Evolutionary conservation across 2,888 invertebrate genomes (phyloP).

Genomic region (Cataglyphis livida): DNA sequence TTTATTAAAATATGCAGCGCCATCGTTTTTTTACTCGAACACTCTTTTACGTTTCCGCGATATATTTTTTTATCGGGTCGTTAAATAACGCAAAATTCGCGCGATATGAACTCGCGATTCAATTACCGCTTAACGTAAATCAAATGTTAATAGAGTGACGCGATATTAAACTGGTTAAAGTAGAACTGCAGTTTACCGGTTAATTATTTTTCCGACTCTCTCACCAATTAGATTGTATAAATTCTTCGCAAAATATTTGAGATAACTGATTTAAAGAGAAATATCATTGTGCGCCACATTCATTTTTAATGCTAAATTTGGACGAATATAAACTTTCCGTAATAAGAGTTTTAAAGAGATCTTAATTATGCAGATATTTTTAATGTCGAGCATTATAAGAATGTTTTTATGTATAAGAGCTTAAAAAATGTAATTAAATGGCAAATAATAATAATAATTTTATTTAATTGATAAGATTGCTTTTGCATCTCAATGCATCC

Average conservation of each 20-base stretch:
- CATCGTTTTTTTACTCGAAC: neutral
- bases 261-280: neutral
- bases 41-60: neutral
- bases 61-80: conserved; percentile 9
- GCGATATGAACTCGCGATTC: conserved; percentile 26
- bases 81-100: conserved; percentile 21
- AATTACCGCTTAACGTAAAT: conserved; percentile 8
- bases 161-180: neutral
- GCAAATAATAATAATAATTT: neutral
- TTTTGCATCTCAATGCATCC: neutral
- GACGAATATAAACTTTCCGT: neutral
- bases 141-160: conserved; percentile 16
- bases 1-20: neutral
- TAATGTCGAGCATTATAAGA: neutral
- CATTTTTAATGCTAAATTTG: neutral
- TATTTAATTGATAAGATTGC: neutral
- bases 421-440: neutral
- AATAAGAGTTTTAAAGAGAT: neutral
- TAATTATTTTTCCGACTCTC: conserved; percentile 10
- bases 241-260: neutral
- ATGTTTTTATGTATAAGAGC: neutral
- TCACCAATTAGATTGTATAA: neutral
- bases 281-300: neutral
- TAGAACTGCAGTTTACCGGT: neutral
- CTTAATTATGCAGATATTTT: neutral